Base-by-base conservation (phyloP, 2,797 vertebrate species). In the Tenualosa thibaudeaui region DNA sequence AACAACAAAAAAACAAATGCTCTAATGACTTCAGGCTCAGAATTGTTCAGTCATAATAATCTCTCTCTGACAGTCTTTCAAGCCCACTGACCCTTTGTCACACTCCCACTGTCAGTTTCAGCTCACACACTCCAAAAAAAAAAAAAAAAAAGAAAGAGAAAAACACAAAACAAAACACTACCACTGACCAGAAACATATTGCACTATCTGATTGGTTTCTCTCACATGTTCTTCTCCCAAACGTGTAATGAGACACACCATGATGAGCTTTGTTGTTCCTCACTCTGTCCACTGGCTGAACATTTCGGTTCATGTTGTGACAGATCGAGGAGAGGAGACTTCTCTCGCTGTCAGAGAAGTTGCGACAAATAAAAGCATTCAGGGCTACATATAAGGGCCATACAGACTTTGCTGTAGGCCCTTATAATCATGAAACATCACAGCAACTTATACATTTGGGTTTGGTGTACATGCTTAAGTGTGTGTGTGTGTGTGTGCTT, bases 1-100 rank as follows among this genome's bases (percentile, higher is more conserved):
- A 56, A 56, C 17, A 56, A 19, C 19, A 62, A 51, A 51, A 9
- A 46, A 46, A 46, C 46, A 1, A 87, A 89, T 2, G 37, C 88
- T 84, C 81, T 90, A 89, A 84, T 91, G 81, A 86, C 91, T 91
- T 93, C 91, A 91, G 93, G 94, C 95, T 95, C 94, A 95, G 93
- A 90, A 91, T 92, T 90, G 91, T 94, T 94, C 92, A 92, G 92
- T 92, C 90, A 50, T 88, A 90, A 90, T 91, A 90, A 90, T 91
- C 91, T 90, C 88, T 68, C 60, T 90, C 56, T 49, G 81, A 87
- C 5, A 50, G 81, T 75, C 58, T 54, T 24, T 9, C 58, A 62
- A n/a, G 6, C 5, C 58, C 8, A 62, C 58, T 0, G n/a, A 24
- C 40, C 84, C 82, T 56, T 46, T 46, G 10, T 7, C 50, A 51